Evolutionary conservation across 2,888 invertebrate genomes (phyloP).

Genomic region (Netelia virgata): DNA sequence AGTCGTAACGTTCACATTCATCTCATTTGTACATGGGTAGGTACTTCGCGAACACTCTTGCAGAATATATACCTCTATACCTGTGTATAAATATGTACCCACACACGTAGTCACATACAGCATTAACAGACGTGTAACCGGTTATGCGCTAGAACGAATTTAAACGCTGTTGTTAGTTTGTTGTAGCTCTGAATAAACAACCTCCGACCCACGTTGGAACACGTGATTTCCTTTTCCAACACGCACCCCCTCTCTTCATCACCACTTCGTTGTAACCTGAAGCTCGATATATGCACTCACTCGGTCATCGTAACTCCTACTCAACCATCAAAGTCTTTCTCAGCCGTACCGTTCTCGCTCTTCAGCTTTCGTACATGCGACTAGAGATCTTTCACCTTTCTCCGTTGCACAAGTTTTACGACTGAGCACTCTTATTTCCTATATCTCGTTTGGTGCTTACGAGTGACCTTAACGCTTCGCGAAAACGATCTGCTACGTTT

Average conservation of each 20-base stretch:
- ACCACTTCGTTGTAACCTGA: slow-evolving; percentile 17
- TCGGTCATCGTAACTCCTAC: slow-evolving; percentile 70
- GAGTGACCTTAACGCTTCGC: slow-evolving; percentile 30
- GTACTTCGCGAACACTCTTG: slow-evolving; percentile 28
- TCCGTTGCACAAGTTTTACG: slow-evolving; percentile 46
- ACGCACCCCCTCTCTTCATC: slow-evolving; percentile 13
- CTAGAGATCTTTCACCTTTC: slow-evolving; percentile 19
- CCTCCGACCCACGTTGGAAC: slow-evolving; percentile 50
- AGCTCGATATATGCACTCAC: slow-evolving; percentile 55
- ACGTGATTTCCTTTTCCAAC: slow-evolving; percentile 13
- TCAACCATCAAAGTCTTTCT: slow-evolving; percentile 50
- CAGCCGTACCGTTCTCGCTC: slow-evolving; percentile 29
- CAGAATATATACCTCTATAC: neutral
- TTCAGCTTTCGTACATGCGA: slow-evolving; percentile 22
- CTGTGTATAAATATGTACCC: neutral
- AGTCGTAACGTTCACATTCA: slow-evolving; percentile 28
- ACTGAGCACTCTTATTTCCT: slow-evolving; percentile 39
- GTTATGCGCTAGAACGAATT: slow-evolving; percentile 71
- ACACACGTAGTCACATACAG: neutral
- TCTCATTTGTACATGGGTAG: slow-evolving; percentile 4
- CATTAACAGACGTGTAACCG: slow-evolving; percentile 64
- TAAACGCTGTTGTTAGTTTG: slow-evolving; percentile 73
- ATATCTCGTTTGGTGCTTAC: slow-evolving; percentile 38
- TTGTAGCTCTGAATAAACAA: slow-evolving; percentile 66
- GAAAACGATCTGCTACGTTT: slow-evolving; percentile 20